Conservation (phyloP, 2,113 vertebrate species). For the Butorides virescens region DNA sequence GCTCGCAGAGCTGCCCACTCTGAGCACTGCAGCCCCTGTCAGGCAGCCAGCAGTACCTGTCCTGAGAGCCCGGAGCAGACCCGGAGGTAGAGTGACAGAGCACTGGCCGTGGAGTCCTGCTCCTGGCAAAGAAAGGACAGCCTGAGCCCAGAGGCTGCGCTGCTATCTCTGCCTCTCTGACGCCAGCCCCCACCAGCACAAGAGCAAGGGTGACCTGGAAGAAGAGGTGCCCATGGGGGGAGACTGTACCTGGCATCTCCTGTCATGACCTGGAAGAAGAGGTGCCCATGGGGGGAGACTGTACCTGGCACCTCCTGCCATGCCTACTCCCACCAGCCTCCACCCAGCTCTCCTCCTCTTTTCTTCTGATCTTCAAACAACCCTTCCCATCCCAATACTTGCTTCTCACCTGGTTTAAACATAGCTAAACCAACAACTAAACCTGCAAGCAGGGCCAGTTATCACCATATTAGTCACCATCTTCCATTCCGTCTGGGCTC, state of each 20-base stretch:
- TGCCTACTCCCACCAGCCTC: neutral
- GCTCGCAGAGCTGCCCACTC: too few relatives aligned
- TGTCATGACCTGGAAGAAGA: neutral
- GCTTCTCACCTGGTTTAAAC: neutral
- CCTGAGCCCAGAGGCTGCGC: neutral
- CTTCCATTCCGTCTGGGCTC: neutral
- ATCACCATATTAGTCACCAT: neutral
- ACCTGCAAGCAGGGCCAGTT: neutral
- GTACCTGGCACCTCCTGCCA: accelerated
- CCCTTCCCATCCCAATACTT: neutral
- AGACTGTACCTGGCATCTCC: accelerated
- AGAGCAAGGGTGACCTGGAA: accelerated
- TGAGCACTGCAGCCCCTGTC: accelerated
- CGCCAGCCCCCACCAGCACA: neutral
- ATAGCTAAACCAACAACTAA: neutral
- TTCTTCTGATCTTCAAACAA: neutral
- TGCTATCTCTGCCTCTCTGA: neutral
- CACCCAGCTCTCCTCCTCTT: neutral
- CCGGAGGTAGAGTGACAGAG: accelerated
- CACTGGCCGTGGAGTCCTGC: neutral
- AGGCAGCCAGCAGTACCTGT: neutral
- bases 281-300: accelerated
- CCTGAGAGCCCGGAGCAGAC: accelerated
- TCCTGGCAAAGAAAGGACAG: neutral
- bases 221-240: neutral